These are phyloP conservation scores for Cliona cf. orientalis DNA, from an alignment of 37 sponge, comb jelly and placozoan species.

Conservation along the genomic window DNA sequence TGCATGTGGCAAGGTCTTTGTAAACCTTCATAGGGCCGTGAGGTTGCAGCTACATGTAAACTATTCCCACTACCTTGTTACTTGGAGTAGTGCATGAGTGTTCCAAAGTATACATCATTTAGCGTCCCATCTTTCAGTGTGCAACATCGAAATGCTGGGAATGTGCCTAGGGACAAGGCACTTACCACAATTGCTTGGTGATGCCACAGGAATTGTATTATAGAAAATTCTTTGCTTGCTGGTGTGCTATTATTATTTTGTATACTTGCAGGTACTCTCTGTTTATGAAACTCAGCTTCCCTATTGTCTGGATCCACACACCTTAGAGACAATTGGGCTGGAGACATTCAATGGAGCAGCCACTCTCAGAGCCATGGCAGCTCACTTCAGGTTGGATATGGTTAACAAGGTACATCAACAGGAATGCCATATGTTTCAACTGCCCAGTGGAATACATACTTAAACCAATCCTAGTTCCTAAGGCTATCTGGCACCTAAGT, in stretches of 20 bases:
- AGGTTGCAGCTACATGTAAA: no score
- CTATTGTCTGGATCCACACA: slow-evolving; percentile 83
- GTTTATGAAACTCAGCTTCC: slow-evolving; percentile 87
- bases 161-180: background rate
- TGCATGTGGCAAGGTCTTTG: no score
- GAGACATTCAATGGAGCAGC: slow-evolving; percentile 72
- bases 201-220: no score
- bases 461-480: no score
- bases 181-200: background rate
- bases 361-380: slow-evolving; percentile 68
- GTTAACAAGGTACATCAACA: slow-evolving; percentile 51
- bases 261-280: slow-evolving; percentile 61
- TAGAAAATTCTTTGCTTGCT: background rate
- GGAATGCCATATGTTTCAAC: no score
- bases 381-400: slow-evolving; percentile 88
- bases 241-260: background rate
- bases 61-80: background rate
- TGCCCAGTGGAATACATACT: no score
- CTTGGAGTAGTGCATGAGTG: background rate
- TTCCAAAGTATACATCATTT: background rate
- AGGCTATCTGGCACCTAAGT: no score
- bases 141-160: no score
- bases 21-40: no score
- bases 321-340: slow-evolving; percentile 74
- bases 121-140: no score